Evolutionary conservation across 2,797 vertebrate genomes (phyloP), one percentile per base, ranked within the genome.

Genomic region (Tolypeutes matacus): DNA sequence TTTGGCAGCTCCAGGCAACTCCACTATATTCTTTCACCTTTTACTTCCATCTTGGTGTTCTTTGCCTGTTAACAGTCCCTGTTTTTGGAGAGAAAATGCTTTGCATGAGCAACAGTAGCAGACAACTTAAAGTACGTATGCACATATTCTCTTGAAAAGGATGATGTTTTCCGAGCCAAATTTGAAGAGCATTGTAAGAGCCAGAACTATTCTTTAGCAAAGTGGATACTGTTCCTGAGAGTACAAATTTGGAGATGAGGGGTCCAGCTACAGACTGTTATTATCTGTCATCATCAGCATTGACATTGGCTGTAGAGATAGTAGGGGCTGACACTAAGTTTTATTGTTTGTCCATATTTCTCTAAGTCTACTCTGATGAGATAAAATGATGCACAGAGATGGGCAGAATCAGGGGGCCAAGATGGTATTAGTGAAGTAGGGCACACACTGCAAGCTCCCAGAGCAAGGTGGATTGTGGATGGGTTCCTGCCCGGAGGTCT

Each of bases 21-120:
- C 42, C 39, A 91, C 78, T 86, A 86, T 58, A 91, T 56, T 89
- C 78, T 81, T 92, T 91, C 70, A 77, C 64, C 23, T 96, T 93
- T 91, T 75, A 86, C 49, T 89, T 96, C 87, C 29, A 25, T 91
- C 27, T 94, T n/a, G 3, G 36, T 92, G 58, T 91, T 91, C n/a
- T 65, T 83, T 86, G 62, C n/a, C n/a, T 86, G 18, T 80, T 95
- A 96, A 58, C 27, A 75, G 49, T 91, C 58, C 78, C 31, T 86
- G 2, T 15, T 91, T 34, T 65, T 25, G 39, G 86, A 21, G 96
- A 18, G 29, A 39, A 93, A 93, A 88, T 89, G 17, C 31, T 92
- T 91, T 92, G 8, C 27, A 94, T 49, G 29, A 89, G 27, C 13
- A 46, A 15, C 58, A 89, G 17, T 1, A 88, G 15, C 25, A 92